phyloP scores from a whole-genome alignment of 1,140 invertebrate genomes.

The Parasteatoda tepidariorum region DNA sequence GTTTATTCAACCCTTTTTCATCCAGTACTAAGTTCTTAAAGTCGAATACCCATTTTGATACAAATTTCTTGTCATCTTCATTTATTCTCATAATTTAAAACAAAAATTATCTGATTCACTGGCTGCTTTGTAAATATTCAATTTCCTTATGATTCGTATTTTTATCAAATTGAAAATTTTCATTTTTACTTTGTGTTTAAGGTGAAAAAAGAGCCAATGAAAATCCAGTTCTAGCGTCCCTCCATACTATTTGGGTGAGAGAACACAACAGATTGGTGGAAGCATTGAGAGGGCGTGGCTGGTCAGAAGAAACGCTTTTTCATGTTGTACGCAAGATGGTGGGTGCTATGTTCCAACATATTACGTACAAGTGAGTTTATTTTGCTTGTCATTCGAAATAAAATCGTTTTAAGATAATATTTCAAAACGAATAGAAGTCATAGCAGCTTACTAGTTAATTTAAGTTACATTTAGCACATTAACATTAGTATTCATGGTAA shows the following conservation, averaged over 20 bases:
- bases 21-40: too few species aligned
- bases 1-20: too few species aligned
- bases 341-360: conserved; percentile 93
- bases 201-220: conserved; percentile 74
- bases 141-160: neutral
- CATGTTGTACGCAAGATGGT: conserved; percentile 92
- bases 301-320: conserved; percentile 88
- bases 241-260: conserved; percentile 97
- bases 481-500: too few species aligned
- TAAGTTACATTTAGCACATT: too few species aligned
- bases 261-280: conserved; percentile 96
- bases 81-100: too few species aligned
- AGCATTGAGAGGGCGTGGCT: conserved; percentile 72
- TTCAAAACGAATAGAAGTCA: too few species aligned
- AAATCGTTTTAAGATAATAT: too few species aligned
- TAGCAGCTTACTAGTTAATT: too few species aligned
- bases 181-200: conserved; percentile 63
- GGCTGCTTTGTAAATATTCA: too few species aligned
- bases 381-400: conserved; percentile 46
- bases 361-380: conserved; percentile 85
- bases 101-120: too few species aligned
- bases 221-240: conserved; percentile 87
- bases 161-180: neutral
- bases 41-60: too few species aligned
- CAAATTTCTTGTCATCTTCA: too few species aligned